Evolutionary conservation across 2,113 vertebrate genomes (phyloP).

Genomic region (Anarrhichthys ocellatus): DNA sequence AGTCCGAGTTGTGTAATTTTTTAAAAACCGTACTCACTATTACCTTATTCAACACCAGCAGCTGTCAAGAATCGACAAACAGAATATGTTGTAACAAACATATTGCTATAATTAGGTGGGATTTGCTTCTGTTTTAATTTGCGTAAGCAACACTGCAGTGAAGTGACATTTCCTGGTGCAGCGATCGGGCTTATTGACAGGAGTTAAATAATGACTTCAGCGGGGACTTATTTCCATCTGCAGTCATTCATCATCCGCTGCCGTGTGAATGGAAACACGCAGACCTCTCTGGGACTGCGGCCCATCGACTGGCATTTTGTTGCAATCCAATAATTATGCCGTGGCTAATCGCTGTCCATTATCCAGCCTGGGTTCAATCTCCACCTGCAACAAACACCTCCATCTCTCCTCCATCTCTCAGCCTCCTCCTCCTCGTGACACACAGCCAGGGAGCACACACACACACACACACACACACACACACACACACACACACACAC

Average conservation of each 20-base stretch:
- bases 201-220: not conserved
- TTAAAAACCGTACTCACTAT: not conserved
- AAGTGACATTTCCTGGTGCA: slow-evolving; percentile 12
- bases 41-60: not conserved
- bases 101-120: too few relatives aligned
- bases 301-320: slow-evolving; percentile 24
- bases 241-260: slow-evolving; percentile 26
- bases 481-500: slow-evolving; percentile 43
- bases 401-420: slow-evolving; percentile 30
- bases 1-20: not conserved
- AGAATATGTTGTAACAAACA: not conserved
- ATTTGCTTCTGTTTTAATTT: not conserved
- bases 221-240: slow-evolving; percentile 7
- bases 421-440: not conserved
- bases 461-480: slow-evolving; percentile 37
- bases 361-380: slow-evolving; percentile 36
- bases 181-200: slow-evolving; percentile 9
- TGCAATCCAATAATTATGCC: slow-evolving; percentile 58
- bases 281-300: not conserved
- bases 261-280: not conserved
- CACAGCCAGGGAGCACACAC: slow-evolving; percentile 19
- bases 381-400: slow-evolving; percentile 38
- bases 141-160: not conserved
- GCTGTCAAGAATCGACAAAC: not conserved
- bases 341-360: slow-evolving; percentile 55